Conservation (phyloP, 2,797 vertebrate species). For the Poeciliopsis infans region DNA sequence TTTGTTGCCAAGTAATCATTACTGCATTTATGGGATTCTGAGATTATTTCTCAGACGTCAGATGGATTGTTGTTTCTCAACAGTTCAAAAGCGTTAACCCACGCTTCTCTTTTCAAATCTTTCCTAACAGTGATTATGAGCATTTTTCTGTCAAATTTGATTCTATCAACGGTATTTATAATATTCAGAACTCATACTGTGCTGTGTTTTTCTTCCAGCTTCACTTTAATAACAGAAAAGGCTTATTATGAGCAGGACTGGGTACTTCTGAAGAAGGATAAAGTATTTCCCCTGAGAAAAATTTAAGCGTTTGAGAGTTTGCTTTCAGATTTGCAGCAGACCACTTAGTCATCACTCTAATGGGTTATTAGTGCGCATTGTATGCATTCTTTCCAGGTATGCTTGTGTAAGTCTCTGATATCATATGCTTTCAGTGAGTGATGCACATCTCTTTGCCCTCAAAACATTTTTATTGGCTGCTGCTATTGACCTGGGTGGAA, state of each 20-base stretch:
- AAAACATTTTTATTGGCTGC: conserved; percentile 64
- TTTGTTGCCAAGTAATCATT: conserved; percentile 26
- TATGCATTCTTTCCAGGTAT: conserved; percentile 47
- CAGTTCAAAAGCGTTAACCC: conserved; percentile 5
- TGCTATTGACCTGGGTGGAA: conserved; percentile 30
- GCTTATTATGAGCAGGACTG: conserved; percentile 6
- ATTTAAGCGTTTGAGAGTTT: conserved; percentile 28
- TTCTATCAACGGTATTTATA: conserved; percentile 10
- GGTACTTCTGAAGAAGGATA: conserved; percentile 16
- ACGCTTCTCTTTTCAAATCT: conserved; percentile 6
- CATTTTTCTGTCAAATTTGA: conserved; percentile 30
- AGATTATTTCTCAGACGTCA: conserved; percentile 6
- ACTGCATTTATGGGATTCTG: conserved; percentile 19
- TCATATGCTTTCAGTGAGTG: conserved; percentile 43
- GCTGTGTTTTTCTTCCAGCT: conserved; percentile 19
- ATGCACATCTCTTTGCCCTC: conserved; percentile 28
- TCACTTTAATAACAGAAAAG: conserved; percentile 10
- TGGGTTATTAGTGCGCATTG: conserved; percentile 31
- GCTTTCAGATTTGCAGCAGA: conserved; percentile 41
- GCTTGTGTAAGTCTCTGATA: conserved; percentile 17
- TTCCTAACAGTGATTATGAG: conserved; percentile 21
- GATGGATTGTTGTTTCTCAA: conserved; percentile 15
- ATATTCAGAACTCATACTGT: conserved; percentile 16
- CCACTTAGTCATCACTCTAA: conserved; percentile 57
- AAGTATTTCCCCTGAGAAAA: conserved; percentile 23